A percentile compares a stretch with the other conserved stretches of the same genome.
Evolutionary conservation across 2,797 vertebrate species (phyloP).

Genomic region (Aphelocoma californica): DNA sequence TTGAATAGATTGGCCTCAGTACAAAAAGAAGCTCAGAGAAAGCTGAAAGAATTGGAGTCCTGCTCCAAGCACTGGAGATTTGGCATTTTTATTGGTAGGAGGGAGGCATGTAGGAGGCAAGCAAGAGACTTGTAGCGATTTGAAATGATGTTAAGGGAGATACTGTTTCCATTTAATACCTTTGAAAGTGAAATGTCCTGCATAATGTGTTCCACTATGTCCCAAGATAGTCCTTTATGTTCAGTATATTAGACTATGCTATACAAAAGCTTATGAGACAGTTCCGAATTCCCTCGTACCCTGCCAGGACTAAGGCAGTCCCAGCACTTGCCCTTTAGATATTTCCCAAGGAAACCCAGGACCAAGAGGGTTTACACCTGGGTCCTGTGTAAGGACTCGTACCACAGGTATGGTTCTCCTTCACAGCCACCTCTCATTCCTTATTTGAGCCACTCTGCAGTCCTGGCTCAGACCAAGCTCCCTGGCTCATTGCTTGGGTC

Average conservation of each 20-base stretch:
- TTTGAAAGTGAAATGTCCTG: neutral
- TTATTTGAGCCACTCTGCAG: neutral
- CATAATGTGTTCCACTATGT: neutral
- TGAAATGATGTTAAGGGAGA: neutral
- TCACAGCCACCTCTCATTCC: neutral
- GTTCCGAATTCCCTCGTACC: neutral
- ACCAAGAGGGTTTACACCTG: neutral
- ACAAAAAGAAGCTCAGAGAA: neutral
- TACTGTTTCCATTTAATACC: neutral
- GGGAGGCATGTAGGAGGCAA: neutral
- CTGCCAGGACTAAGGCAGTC: neutral
- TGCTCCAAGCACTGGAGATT: neutral
- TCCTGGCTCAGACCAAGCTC: neutral
- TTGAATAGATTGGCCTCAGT: neutral
- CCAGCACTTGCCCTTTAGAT: neutral
- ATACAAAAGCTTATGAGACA: neutral
- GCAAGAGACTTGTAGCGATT: neutral
- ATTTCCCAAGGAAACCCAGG: neutral
- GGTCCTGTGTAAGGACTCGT: neutral
- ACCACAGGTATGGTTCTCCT: neutral
- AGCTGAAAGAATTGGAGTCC: neutral
- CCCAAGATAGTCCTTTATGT: no score
- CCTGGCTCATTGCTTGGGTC: neutral
- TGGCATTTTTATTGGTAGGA: neutral
- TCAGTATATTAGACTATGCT: neutral